These are phyloP conservation scores for Rana temporaria DNA, from an alignment of 2,113 vertebrate species.

Conservation along the genomic window DNA sequence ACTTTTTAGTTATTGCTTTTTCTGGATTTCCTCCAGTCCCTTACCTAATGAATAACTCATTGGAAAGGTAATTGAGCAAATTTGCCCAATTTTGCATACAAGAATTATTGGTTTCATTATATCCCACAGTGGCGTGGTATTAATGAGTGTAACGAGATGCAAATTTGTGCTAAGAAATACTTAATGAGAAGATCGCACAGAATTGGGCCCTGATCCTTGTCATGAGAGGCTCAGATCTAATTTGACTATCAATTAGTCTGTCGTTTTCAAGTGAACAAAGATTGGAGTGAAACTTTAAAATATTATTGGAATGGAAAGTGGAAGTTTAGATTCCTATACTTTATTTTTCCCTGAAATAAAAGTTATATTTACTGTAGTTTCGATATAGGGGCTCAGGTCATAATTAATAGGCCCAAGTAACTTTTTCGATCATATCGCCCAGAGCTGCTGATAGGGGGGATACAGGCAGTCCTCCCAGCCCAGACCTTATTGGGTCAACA, in stretches of 20 bases:
- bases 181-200: not conserved
- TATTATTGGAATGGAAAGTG: too few relatives aligned
- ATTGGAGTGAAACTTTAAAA: too few relatives aligned
- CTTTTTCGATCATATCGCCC: too few relatives aligned
- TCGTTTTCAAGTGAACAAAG: not conserved
- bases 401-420: too few relatives aligned
- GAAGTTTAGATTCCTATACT: too few relatives aligned
- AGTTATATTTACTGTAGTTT: too few relatives aligned
- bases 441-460: too few relatives aligned
- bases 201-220: not conserved
- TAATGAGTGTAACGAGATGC: conserved; percentile 29
- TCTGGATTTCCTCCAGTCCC: not conserved
- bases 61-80: not conserved
- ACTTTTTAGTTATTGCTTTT: not conserved
- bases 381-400: too few relatives aligned
- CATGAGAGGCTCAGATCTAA: not conserved
- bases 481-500: too few relatives aligned
- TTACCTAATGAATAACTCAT: conserved; percentile 16
- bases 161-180: conserved; percentile 28
- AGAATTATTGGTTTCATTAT: not conserved
- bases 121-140: not conserved
- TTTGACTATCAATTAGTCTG: conserved; percentile 17
- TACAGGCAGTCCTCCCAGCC: too few relatives aligned
- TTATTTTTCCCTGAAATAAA: too few relatives aligned
- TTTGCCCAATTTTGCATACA: conserved; percentile 8